Evolutionary conservation across 1,140 invertebrate species (phyloP).

Genomic region (Macrostomum lignano): DNA sequence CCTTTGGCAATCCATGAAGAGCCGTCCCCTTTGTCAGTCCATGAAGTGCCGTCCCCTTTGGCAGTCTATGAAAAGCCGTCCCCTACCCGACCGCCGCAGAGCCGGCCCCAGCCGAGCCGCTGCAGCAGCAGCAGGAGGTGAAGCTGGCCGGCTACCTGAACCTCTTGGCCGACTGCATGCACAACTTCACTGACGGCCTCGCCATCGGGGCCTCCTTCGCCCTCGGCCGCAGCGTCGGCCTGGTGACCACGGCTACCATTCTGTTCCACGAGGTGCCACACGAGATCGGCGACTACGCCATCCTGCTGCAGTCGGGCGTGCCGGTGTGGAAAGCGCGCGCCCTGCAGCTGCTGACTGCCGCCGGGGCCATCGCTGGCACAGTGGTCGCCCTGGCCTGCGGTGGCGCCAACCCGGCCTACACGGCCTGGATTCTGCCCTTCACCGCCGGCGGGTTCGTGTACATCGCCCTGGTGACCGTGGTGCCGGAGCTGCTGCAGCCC

Average conservation of each 20-base stretch:
- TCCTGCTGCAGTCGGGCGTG: slow-evolving; percentile 4
- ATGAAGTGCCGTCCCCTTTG: background rate
- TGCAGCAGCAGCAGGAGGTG: slow-evolving; percentile 32
- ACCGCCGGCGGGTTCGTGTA: slow-evolving; percentile 94
- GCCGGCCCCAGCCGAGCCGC: background rate
- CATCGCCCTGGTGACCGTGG: slow-evolving; percentile 70
- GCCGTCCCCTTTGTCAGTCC: background rate
- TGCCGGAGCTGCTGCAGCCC: slow-evolving; percentile 3
- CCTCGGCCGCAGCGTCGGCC: slow-evolving; percentile 37
- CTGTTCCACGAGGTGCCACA: slow-evolving; percentile 82
- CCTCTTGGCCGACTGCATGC: slow-evolving; percentile 66
- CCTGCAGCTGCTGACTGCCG: slow-evolving; percentile 60
- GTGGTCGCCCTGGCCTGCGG: slow-evolving; percentile 49
- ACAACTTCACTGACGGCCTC: slow-evolving; percentile 84
- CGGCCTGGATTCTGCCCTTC: slow-evolving; percentile 39
- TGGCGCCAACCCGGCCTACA: slow-evolving; percentile 36
- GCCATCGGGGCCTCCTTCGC: slow-evolving; percentile 86
- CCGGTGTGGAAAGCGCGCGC: slow-evolving; percentile 13
- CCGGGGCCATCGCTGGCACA: slow-evolving; percentile 70
- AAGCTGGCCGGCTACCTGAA: slow-evolving; percentile 76
- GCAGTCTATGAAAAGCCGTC: background rate
- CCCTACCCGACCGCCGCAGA: background rate
- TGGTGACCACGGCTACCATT: slow-evolving; percentile 67
- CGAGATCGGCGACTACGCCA: slow-evolving; percentile 80
- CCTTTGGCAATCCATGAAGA: background rate